Base-by-base conservation (phyloP, 2,797 vertebrate genomes). In the Sarcophilus harrisii region DNA sequence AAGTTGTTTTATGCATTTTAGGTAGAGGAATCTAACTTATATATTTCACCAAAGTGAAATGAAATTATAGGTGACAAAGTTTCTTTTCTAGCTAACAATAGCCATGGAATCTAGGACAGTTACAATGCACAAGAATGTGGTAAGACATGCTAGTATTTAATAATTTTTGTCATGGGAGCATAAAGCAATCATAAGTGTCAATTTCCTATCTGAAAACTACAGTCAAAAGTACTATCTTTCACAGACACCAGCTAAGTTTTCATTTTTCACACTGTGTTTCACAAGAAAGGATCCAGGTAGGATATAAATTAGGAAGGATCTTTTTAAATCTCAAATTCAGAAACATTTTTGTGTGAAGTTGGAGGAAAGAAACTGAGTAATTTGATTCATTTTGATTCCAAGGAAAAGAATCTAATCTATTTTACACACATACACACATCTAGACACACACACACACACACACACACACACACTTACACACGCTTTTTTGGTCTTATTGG, bases 261-360 rank as follows among this genome's bases (percentile, higher is more conserved):
- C 38, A 45, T 27, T 45, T 73, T n/a, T 81, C n/a, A 45, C n/a
- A 45, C 9, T 32, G 38, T 38, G 32, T 45, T 87, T 87, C 73
- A 87, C 73, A 87, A 87, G 38, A 87, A 87, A 49, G 38, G 73
- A 87, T 87, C 3, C 38, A n/a, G 38, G 21, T 49, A 87, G 38
- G 21, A 81, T 18, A 81, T 45, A 45, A 81, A 81, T 38, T 18
- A 45, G n/a, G n/a, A 81, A 81, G 45, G 28, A 81, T 38, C n/a
- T 81, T n/a, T 81, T 81, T 81, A 81, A 81, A 81, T 81, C n/a
- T 81, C 66, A 38, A 81, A 81, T 81, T 38, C n/a, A 81, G n/a
- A 81, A 73, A 81, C n/a, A 38, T 73, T 73, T 73, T 73, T 73
- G n/a, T 6, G n/a, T 73, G n/a, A 73, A 66, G 13, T 1, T 66